A percentile compares a stretch with the other conserved stretches of the same genome.
These are phyloP conservation scores for Heterochromis multidens DNA, from an alignment of 2,113 vertebrate species.

Conservation along the genomic window DNA sequence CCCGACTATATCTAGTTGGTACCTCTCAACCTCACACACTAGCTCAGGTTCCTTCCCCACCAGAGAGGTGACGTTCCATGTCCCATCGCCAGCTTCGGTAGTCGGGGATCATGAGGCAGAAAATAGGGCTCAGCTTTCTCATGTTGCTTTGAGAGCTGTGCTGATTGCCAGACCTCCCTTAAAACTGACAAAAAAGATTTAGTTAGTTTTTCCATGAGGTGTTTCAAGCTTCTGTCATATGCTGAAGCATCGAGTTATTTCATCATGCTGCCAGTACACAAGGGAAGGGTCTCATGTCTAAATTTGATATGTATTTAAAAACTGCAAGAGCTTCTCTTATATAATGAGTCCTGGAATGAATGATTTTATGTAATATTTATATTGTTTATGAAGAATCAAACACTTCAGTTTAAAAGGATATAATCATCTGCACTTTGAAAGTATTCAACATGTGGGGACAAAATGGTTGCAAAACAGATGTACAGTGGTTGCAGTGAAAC, in stretches of 20 bases:
- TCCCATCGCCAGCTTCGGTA: no score
- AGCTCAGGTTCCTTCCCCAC: no score
- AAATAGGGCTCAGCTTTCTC: slow-evolving; percentile 19
- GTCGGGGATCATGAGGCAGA: no score
- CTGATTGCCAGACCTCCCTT: slow-evolving; percentile 23
- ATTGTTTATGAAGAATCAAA: neutral
- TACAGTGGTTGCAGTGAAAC: slow-evolving; percentile 8
- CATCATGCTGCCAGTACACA: neutral
- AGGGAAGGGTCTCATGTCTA: slow-evolving; percentile 7
- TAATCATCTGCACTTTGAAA: slow-evolving; percentile 3
- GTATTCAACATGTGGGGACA: slow-evolving; percentile 22
- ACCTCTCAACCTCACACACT: no score
- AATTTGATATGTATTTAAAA: slow-evolving; percentile 16
- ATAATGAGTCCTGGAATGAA: neutral
- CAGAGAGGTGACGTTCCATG: no score
- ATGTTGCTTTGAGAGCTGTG: slow-evolving; percentile 4
- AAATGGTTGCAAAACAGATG: slow-evolving; percentile 40
- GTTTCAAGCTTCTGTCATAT: slow-evolving; percentile 39
- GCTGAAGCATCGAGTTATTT: slow-evolving; percentile 2
- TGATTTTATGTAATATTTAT: neutral
- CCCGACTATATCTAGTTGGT: no score
- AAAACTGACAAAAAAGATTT: slow-evolving; percentile 30
- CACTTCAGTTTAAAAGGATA: neutral
- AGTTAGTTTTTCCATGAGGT: slow-evolving; percentile 42
- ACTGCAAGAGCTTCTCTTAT: neutral